These are phyloP conservation scores for Drosophila neoperkinsi DNA, from an alignment of 2,888 invertebrate genomes.

Conservation along the genomic window DNA sequence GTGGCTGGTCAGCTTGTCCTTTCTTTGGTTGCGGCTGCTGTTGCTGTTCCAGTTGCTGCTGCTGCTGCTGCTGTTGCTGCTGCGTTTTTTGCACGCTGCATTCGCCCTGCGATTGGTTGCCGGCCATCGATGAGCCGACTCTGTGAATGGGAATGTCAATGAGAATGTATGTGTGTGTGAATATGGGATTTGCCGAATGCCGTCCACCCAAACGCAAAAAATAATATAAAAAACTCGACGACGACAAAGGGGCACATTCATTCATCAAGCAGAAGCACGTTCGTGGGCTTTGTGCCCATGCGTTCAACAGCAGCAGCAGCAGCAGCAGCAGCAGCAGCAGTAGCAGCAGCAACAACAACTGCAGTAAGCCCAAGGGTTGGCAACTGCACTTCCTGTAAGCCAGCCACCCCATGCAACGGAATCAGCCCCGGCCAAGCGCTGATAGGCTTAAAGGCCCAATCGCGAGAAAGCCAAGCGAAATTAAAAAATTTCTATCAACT, in stretches of 20 bases:
- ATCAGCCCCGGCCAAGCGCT: background rate
- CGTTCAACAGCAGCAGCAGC: slow-evolving; percentile 31
- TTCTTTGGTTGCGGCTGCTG: slow-evolving; percentile 46
- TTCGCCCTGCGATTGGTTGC: slow-evolving; percentile 75
- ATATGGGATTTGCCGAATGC: slow-evolving; percentile 20
- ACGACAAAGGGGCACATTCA: slow-evolving; percentile 45
- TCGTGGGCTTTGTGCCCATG: slow-evolving; percentile 44
- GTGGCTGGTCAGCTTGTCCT: slow-evolving; percentile 66
- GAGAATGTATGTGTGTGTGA: background rate
- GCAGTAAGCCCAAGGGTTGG: slow-evolving; percentile 47
- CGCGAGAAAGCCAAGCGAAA: background rate
- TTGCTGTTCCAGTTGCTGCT: slow-evolving; percentile 43
- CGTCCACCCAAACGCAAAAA: slow-evolving; percentile 37
- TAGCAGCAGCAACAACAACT: slow-evolving; percentile 27
- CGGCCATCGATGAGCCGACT: slow-evolving; percentile 69
- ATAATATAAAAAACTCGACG: slow-evolving; percentile 3
- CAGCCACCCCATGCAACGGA: slow-evolving; percentile 50
- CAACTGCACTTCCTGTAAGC: slow-evolving; percentile 47
- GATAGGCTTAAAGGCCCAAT: slow-evolving; percentile 26
- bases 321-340: slow-evolving; percentile 10
- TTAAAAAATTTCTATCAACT: background rate
- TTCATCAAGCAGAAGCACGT: slow-evolving; percentile 41
- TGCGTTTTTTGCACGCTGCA: slow-evolving; percentile 78
- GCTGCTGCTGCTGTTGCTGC: slow-evolving; percentile 39
- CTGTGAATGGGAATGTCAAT: slow-evolving; percentile 7